These are phyloP conservation scores for Xestia sexstrigata DNA, from an alignment of 2,888 invertebrate species.

Conservation along the genomic window DNA sequence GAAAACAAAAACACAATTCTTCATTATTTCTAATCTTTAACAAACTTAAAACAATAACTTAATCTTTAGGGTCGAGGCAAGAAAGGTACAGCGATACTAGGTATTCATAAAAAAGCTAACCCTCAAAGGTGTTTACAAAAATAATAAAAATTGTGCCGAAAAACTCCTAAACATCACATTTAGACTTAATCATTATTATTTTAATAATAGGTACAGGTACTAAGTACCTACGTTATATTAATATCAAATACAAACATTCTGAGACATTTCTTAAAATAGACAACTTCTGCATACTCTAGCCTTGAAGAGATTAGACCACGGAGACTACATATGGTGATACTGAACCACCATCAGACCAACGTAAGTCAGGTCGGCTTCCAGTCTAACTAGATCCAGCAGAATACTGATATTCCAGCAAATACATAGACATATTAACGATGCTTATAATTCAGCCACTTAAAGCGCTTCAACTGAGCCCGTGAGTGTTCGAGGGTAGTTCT, in stretches of 20 bases:
- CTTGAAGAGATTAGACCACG: slow-evolving; percentile 19
- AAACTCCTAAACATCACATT: slow-evolving; percentile 44
- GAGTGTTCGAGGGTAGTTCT: slow-evolving; percentile 66
- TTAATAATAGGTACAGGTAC: slow-evolving; percentile 25
- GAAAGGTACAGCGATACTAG: not conserved
- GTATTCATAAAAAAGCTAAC: slow-evolving; percentile 47
- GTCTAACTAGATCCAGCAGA: slow-evolving; percentile 30
- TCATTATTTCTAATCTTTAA: not conserved
- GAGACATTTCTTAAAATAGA: slow-evolving; percentile 26
- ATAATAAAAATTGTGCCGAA: slow-evolving; percentile 54
- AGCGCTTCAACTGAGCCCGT: slow-evolving; percentile 50
- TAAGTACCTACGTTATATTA: slow-evolving; percentile 31
- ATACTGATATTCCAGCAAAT: slow-evolving; percentile 29
- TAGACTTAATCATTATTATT: slow-evolving; percentile 30
- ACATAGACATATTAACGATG: slow-evolving; percentile 20
- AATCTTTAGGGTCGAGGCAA: not conserved
- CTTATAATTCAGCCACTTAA: slow-evolving; percentile 37
- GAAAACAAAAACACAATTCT: not conserved
- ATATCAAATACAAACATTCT: slow-evolving; percentile 44
- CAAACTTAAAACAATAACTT: not conserved
- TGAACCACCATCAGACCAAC: slow-evolving; percentile 18
- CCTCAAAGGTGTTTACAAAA: slow-evolving; percentile 40
- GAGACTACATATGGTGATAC: not conserved
- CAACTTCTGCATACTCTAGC: slow-evolving; percentile 18
- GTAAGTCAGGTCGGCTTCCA: not conserved